A percentile compares a stretch with the other conserved stretches of the same genome.
These are phyloP conservation scores for Eueremaeus valkanovi DNA, from an alignment of 2,888 invertebrate genomes.

Conservation along the genomic window DNA sequence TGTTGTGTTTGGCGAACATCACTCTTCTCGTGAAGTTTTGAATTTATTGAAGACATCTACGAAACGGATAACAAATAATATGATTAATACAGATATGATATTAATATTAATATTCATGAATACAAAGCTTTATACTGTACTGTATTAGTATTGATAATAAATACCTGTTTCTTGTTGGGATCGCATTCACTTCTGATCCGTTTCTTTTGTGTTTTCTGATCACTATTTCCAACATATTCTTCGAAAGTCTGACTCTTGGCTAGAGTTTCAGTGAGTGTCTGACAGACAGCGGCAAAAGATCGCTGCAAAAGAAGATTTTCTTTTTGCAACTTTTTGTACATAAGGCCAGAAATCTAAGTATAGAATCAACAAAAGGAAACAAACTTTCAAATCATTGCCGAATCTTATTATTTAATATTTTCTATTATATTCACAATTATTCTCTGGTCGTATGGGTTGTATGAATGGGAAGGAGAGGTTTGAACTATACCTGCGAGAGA, in stretches of 20 bases:
- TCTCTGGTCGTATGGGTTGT: neutral
- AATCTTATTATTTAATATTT: too few relatives aligned
- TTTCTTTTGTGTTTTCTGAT: neutral
- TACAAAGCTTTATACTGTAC: too few relatives aligned
- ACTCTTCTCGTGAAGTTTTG: neutral
- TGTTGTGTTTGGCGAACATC: neutral
- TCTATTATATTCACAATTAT: neutral
- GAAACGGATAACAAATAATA: too few relatives aligned
- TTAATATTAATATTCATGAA: too few relatives aligned
- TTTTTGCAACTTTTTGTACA: slow-evolving; percentile 2
- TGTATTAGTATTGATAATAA: too few relatives aligned
- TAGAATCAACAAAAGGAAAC: neutral
- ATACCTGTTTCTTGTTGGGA: neutral
- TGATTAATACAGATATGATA: too few relatives aligned
- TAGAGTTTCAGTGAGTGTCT: neutral
- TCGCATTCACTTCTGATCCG: neutral
- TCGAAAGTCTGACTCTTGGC: neutral
- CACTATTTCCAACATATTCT: neutral
- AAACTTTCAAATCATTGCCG: too few relatives aligned
- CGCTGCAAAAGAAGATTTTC: slow-evolving; percentile 13
- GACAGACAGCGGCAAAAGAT: neutral
- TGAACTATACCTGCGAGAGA: neutral
- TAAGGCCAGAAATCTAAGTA: neutral
- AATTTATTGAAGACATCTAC: too few relatives aligned
- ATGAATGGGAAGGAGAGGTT: neutral